These are phyloP conservation scores for Pollimyrus isidori DNA, from an alignment of 2,113 vertebrate genomes.

Conservation along the genomic window DNA sequence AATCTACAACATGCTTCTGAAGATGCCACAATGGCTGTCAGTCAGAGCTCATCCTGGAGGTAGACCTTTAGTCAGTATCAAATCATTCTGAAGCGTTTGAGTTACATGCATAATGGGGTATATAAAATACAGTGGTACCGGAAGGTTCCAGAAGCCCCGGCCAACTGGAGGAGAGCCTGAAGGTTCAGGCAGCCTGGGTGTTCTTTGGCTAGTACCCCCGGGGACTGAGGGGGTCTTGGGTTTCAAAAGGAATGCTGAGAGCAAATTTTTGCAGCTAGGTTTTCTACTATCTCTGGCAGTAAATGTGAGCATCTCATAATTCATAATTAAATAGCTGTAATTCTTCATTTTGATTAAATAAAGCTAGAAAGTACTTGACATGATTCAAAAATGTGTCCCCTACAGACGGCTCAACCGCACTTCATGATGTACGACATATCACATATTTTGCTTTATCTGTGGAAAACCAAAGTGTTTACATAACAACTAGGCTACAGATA, in stretches of 20 bases:
- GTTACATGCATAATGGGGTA: not conserved
- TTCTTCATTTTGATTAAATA: not conserved
- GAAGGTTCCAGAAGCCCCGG: not conserved
- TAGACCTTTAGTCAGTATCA: not conserved
- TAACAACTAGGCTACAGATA: not conserved
- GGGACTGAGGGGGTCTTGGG: not conserved
- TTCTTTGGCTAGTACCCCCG: not conserved
- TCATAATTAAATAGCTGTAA: not conserved
- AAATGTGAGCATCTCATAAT: not conserved
- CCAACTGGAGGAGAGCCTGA: not conserved
- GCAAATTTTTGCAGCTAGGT: not conserved
- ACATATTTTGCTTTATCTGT: not conserved
- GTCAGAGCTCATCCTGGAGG: not conserved
- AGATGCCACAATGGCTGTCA: not conserved
- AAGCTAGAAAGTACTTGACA: not conserved
- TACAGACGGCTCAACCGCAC: not conserved
- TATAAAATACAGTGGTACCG: not conserved
- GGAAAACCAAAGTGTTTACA: not conserved
- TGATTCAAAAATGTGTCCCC: not conserved
- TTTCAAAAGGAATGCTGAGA: not conserved
- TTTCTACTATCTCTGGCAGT: not conserved
- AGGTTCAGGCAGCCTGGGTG: not conserved
- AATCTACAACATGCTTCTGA: not conserved
- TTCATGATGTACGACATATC: not conserved
- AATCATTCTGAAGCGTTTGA: not conserved